Base-by-base conservation (phyloP, 1,140 invertebrate species). In the Bombus cullumanus region DNA sequence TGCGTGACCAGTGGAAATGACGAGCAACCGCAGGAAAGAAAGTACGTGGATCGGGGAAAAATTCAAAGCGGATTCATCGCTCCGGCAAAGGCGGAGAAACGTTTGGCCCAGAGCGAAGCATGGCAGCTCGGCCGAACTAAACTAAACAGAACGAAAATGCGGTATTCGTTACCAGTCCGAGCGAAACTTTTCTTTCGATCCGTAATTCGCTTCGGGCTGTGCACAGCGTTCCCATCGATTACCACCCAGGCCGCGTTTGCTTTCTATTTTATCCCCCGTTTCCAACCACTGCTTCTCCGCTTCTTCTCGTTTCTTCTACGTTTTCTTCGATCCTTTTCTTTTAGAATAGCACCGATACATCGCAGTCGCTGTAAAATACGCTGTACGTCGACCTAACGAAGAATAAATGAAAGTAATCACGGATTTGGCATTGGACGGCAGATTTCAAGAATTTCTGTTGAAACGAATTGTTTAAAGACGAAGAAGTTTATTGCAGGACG, bases 91-190 rank as follows among this genome's bases (percentile, higher is more conserved):
- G 39, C 69, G 73, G 62, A 0, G 34, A 25, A 74, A 84, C 87
- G 81, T 85, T 86, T 87, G 82, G 82, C 57, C 77, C 18, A 18
- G 41, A 73, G 3, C 10, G 15, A n/a, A 73, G n/a, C n/a, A 15
- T 25, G 57, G 10, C 41, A 57, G 73, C 37, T 77, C 62, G 15
- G 3, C 43, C 18, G 81, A 62, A 80, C 79, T 77, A 86, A 89
- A 78, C 86, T 85, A 88, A 89, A 88, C 86, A 69, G 86, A 85
- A 76, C 82, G 80, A 88, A 88, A 88, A 86, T 39, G 77, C 62
- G 76, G 64, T 83, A 83, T 88, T 89, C 88, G 87, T 88, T 89
- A 86, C 83, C 72, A 53, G 47, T 66, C 69, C 66, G 81, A 72
- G 59, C 34, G n/a, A 85, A 88, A 85, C 66, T 88, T 88, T 89